Evolutionary conservation across 2,113 vertebrate genomes (phyloP).

Genomic region (Hyla sarda): DNA sequence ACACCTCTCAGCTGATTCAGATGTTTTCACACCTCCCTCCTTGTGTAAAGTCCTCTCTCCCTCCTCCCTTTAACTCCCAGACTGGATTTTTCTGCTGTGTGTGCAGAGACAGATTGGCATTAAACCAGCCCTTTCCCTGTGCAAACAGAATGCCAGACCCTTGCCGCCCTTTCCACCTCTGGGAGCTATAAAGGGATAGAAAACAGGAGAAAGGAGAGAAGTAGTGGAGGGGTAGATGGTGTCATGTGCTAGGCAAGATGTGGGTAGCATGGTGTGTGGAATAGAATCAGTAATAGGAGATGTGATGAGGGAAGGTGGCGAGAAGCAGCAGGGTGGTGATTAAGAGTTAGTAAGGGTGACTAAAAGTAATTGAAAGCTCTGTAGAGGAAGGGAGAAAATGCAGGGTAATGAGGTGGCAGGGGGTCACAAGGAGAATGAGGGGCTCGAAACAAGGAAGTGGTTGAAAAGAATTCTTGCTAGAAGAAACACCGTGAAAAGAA

Average conservation of each 20-base stretch:
- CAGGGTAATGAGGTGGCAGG: not conserved
- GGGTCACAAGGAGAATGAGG: not conserved
- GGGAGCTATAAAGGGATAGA: conserved; percentile 35
- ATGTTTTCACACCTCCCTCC: conserved; percentile 59
- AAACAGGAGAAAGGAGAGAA: conserved; percentile 26
- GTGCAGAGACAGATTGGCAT: conserved; percentile 58
- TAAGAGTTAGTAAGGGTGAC: conserved; percentile 12
- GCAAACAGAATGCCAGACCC: conserved; percentile 50
- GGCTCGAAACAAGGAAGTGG: not conserved
- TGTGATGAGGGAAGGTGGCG: not conserved
- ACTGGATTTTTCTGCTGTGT: conserved; percentile 59
- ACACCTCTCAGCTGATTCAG: conserved; percentile 60
- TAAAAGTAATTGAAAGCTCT: conserved; percentile 19
- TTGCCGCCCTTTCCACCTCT: conserved; percentile 45
- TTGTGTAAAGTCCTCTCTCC: conserved; percentile 57
- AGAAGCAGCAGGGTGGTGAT: conserved; percentile 20
- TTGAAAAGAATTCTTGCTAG: conserved; percentile 18
- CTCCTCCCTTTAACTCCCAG: conserved; percentile 57
- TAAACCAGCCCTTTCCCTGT: conserved; percentile 56
- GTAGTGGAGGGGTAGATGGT: conserved; percentile 31
- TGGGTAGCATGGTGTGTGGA: conserved; percentile 19
- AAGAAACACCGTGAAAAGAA: not conserved
- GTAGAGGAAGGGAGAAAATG: conserved; percentile 1
- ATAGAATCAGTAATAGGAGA: conserved; percentile 6
- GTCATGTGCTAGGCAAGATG: conserved; percentile 4